A percentile compares a stretch with the other conserved stretches of the same genome.
Conservation (phyloP, 2,797 vertebrate species). For the Dipus sagitta region DNA sequence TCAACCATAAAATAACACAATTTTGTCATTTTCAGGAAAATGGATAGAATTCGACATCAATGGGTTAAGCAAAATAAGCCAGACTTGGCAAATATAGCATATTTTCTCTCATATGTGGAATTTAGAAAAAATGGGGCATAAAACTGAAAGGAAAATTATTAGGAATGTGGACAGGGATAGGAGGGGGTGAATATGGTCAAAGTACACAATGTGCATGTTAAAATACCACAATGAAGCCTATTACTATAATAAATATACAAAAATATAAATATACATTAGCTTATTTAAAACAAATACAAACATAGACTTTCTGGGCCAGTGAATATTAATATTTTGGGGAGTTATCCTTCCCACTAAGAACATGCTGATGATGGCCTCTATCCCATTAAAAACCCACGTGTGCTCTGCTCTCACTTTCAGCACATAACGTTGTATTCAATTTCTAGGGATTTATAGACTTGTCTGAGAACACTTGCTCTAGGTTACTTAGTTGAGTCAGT, state of each 20-base stretch:
- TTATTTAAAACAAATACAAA: slow-evolving; percentile 33
- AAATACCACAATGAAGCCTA: background rate
- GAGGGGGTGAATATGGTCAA: background rate
- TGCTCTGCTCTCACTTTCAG: background rate
- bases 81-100: background rate
- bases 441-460: slow-evolving; percentile 43
- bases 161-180: background rate
- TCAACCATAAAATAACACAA: background rate
- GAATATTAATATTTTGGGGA: slow-evolving; percentile 6
- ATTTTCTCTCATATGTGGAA: background rate
- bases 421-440: background rate
- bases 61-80: background rate
- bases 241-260: background rate
- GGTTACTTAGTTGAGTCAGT: background rate
- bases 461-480: background rate
- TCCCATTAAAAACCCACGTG: slow-evolving; percentile 34
- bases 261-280: background rate
- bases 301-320: background rate
- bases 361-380: background rate
- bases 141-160: background rate
- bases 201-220: background rate
- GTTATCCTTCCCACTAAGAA: background rate
- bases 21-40: background rate
- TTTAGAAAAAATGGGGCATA: background rate
- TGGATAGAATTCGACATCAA: background rate